Conservation (phyloP, 2,888 invertebrate genomes). For the Spatulosminthurus flaviceps region DNA sequence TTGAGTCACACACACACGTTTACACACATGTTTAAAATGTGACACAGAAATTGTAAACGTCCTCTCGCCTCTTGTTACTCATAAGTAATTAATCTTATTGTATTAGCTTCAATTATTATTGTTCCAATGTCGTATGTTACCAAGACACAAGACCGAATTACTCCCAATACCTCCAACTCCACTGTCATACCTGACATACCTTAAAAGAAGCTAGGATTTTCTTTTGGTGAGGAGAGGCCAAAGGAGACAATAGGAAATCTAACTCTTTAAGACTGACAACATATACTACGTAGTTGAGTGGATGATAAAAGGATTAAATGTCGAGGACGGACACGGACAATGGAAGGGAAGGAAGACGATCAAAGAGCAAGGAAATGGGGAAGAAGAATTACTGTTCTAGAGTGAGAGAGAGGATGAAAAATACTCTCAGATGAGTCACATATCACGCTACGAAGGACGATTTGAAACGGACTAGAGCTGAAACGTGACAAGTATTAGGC, state of each 20-base stretch:
- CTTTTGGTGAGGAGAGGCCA: not conserved
- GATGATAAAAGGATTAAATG: slow-evolving; percentile 18
- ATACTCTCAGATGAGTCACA: not conserved
- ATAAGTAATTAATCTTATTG: slow-evolving; percentile 1
- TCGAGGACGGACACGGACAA: slow-evolving; percentile 5
- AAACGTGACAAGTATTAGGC: slow-evolving; percentile 5
- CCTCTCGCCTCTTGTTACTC: not conserved
- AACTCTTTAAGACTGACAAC: not conserved
- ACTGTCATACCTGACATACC: not conserved
- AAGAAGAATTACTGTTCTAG: not conserved
- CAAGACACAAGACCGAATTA: too few relatives aligned
- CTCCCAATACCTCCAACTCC: not conserved
- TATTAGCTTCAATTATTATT: not conserved
- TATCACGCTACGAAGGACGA: slow-evolving; percentile 1
- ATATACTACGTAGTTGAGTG: not conserved
- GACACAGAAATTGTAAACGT: too few relatives aligned
- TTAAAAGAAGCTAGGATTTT: not conserved
- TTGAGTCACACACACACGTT: too few relatives aligned
- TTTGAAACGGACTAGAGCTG: not conserved
- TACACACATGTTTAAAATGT: too few relatives aligned
- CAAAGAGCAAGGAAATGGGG: slow-evolving; percentile 1
- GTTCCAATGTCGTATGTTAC: too few relatives aligned
- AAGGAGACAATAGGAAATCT: not conserved
- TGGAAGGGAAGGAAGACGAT: slow-evolving; percentile 14
- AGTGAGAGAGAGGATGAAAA: not conserved